Percentiles rank a stretch among this genome's conserved stretches.
Conservation (phyloP, 2,888 invertebrate genomes). For the Stenotaenia linearis region DNA sequence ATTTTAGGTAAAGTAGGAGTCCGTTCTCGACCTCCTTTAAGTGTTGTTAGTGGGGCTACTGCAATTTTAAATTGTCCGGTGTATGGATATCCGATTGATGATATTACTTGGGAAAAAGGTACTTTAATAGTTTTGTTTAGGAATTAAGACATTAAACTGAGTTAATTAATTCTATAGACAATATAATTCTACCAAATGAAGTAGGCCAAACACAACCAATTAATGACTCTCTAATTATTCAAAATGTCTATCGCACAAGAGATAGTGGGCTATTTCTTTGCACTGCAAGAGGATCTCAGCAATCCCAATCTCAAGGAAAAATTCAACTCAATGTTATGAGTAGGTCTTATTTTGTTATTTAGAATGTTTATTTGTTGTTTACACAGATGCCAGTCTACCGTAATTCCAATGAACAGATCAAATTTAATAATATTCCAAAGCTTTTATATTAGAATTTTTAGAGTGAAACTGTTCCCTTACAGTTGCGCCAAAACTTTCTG, state of each 20-base stretch:
- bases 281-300: neutral
- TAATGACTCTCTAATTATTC: neutral
- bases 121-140: too few relatives aligned
- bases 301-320: neutral
- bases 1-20: neutral
- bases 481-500: neutral
- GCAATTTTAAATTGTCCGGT: neutral
- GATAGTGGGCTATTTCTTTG: too few relatives aligned
- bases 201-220: neutral
- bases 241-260: neutral
- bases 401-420: neutral
- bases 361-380: neutral
- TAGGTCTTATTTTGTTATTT: neutral
- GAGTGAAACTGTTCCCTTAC: neutral
- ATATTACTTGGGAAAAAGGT: neutral
- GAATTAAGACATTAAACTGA: too few relatives aligned
- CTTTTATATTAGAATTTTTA: too few relatives aligned
- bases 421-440: too few relatives aligned
- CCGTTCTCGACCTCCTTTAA: neutral
- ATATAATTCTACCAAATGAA: neutral
- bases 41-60: neutral
- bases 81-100: neutral
- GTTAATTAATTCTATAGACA: neutral
- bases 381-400: too few relatives aligned
- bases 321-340: conserved; percentile 11